These are phyloP conservation scores for Calliopum simillimum DNA, from an alignment of 2,888 invertebrate genomes.

Conservation along the genomic window DNA sequence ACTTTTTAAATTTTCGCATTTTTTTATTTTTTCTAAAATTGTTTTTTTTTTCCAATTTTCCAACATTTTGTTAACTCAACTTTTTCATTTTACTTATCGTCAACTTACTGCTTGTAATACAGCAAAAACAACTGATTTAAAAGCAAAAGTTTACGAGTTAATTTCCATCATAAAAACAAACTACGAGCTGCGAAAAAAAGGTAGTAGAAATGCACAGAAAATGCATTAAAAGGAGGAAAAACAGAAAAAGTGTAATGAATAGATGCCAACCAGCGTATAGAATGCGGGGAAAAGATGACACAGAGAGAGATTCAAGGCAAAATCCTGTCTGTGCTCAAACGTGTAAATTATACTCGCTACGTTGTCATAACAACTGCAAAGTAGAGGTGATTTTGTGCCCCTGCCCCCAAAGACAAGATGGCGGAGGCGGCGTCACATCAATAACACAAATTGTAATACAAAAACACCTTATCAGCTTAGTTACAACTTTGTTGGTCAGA, in stretches of 20 bases:
- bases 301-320: neutral
- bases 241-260: constrained; percentile 25
- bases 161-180: constrained; percentile 24
- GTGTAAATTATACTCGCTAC: neutral
- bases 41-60: no score
- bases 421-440: neutral
- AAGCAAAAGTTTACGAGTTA: constrained; percentile 36
- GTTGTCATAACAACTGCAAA: constrained; percentile 19
- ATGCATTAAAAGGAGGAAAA: constrained; percentile 20
- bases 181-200: neutral
- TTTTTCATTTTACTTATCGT: neutral
- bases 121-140: constrained; percentile 32
- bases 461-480: constrained; percentile 32
- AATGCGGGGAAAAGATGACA: neutral
- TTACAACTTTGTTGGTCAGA: constrained; percentile 37
- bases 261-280: neutral
- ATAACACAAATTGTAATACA: constrained; percentile 32
- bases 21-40: no score
- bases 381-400: neutral
- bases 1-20: no score
- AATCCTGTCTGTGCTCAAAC: no score
- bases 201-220: neutral
- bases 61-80: no score
- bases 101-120: no score
- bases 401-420: neutral